Evolutionary conservation across 1,140 invertebrate species (phyloP).

Genomic region (Matsumurasca onukii): DNA sequence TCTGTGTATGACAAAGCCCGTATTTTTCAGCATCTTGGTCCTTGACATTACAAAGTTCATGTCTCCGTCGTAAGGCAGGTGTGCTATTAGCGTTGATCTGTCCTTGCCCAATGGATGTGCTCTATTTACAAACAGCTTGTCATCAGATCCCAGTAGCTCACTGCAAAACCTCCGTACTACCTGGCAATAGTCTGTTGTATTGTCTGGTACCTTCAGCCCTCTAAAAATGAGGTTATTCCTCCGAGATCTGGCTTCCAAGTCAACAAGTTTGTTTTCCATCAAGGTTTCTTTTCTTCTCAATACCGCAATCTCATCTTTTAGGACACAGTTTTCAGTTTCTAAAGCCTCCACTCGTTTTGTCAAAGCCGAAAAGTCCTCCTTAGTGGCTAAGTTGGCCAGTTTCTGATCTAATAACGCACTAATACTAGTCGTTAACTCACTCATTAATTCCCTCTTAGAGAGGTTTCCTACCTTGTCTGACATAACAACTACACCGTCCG

Average conservation of each 20-base stretch:
- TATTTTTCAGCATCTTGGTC: background rate
- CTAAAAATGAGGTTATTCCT: background rate
- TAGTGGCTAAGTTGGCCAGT: too few relatives aligned
- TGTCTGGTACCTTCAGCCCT: background rate
- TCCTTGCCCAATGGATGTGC: background rate
- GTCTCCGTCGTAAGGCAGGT: background rate
- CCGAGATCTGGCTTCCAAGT: background rate
- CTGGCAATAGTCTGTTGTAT: background rate
- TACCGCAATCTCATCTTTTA: background rate
- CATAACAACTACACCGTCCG: too few relatives aligned
- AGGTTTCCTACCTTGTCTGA: too few relatives aligned
- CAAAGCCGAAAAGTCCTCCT: too few relatives aligned
- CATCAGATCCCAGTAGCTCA: background rate
- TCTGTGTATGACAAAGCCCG: background rate
- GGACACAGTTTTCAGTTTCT: background rate
- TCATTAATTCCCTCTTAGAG: too few relatives aligned
- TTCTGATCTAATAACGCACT: too few relatives aligned
- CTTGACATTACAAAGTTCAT: background rate
- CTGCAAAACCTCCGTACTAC: background rate
- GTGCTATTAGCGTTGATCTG: background rate
- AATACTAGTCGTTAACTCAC: too few relatives aligned
- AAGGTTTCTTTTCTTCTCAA: background rate
- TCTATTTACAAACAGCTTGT: background rate
- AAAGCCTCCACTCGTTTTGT: too few relatives aligned
- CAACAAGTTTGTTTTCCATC: background rate